phyloP scores from a whole-genome alignment of 1,140 invertebrate genomes.

The Argopecten irradians region DNA sequence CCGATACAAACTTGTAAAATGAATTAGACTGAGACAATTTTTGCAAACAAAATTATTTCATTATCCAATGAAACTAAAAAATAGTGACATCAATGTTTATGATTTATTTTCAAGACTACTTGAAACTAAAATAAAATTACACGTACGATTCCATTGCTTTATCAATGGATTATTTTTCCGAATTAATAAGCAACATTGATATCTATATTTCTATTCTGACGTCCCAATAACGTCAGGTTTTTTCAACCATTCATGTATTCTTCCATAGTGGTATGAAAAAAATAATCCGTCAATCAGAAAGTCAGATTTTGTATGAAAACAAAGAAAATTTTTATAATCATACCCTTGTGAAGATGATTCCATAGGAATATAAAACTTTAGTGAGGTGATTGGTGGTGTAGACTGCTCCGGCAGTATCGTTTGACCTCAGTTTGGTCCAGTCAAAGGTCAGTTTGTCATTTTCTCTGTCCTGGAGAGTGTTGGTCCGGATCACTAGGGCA shows the following conservation, averaged over 20 bases:
- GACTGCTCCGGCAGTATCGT: conserved; percentile 40
- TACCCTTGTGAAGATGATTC: conserved; percentile 62
- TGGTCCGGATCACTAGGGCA: conserved; percentile 50
- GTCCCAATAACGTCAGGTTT: no score
- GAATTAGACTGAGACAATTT: not conserved
- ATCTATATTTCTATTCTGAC: no score
- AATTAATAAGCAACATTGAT: no score
- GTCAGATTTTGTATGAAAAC: no score
- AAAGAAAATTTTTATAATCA: conserved; percentile 25
- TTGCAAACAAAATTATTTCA: not conserved
- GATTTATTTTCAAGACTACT: not conserved
- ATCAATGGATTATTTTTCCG: no score
- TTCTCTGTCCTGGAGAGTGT: not conserved
- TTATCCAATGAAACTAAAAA: no score
- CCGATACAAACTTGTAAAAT: no score
- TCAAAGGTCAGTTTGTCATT: conserved; percentile 45
- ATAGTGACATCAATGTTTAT: no score
- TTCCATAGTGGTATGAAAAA: not conserved
- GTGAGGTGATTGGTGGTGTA: not conserved
- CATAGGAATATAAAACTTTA: conserved; percentile 55
- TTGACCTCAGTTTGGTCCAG: conserved; percentile 53
- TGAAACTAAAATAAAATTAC: conserved; percentile 11
- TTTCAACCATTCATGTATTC: not conserved
- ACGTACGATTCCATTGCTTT: not conserved
- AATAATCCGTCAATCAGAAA: conserved; percentile 20